Percentiles rank a stretch among this genome's conserved stretches.
These are phyloP conservation scores for Polydesmus complanatus DNA, from an alignment of 2,888 invertebrate genomes.

Conservation along the genomic window DNA sequence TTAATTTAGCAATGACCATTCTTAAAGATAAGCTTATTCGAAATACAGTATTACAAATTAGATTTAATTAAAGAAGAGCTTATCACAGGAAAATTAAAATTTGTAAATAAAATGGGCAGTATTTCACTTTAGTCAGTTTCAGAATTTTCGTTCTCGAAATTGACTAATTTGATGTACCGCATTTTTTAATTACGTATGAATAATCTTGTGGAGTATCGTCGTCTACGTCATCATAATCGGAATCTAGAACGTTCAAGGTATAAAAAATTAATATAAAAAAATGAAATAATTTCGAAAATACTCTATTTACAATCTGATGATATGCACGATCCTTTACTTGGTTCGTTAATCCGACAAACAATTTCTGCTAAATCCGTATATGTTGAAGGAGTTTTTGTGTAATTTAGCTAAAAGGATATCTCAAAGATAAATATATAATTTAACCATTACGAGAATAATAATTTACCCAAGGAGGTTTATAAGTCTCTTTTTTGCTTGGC, in stretches of 20 bases:
- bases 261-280: not conserved
- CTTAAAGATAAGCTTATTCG: too few species aligned
- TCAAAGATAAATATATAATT: not conserved
- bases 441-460: too few species aligned
- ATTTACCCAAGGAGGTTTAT: not conserved
- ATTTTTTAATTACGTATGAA: not conserved
- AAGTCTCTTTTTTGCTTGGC: slow-evolving; percentile 11
- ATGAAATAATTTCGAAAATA: not conserved
- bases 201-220: slow-evolving; percentile 51
- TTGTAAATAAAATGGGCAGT: too few species aligned
- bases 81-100: too few species aligned
- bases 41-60: too few species aligned
- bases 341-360: slow-evolving; percentile 59
- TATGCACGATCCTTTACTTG: slow-evolving; percentile 10
- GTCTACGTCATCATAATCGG: slow-evolving; percentile 47
- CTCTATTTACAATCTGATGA: slow-evolving; percentile 14
- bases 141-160: too few species aligned
- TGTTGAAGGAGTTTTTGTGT: slow-evolving; percentile 16
- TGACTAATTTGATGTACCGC: too few species aligned
- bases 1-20: too few species aligned
- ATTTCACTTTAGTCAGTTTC: too few species aligned
- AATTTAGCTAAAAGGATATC: not conserved
- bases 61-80: too few species aligned
- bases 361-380: slow-evolving; percentile 87
- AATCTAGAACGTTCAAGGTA: slow-evolving; percentile 10